Base-by-base conservation (phyloP, 2,797 vertebrate species). In the Scolopax rusticola region DNA sequence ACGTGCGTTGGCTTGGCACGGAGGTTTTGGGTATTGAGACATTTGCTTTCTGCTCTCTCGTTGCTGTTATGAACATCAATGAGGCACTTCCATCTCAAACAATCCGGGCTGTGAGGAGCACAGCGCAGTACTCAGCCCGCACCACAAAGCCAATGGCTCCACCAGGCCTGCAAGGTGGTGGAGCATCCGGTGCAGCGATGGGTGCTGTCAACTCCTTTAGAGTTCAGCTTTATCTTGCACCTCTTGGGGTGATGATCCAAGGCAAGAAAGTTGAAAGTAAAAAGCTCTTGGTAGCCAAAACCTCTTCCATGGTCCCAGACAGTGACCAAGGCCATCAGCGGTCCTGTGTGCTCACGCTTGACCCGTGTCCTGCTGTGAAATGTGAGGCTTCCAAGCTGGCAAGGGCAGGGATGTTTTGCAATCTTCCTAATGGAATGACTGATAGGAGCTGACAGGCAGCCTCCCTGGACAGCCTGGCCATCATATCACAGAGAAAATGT, bases 391-490 rank as follows among this genome's bases (percentile, higher is more conserved):
- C 90, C 75, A 38, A 54, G 73, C 77, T 92, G 87, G 92, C 78
- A 91, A 3, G 8, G 1, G 71, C 70, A 56, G 59, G 53, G 84
- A 67, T 73, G 82, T 41, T 95, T 51, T 85, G 59, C 73, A 70
- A 40, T 80, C 67, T 41, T 87, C 87, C 86, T 88, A 3, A 56
- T 68, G 92, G 69, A 78, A 63, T 93, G 93, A 96, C 82, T 93
- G 93, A 95, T 93, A 60, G 79, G 84, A 95, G 84, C 67, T 95
- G 94, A 95, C 93, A 94, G 79, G 76, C 63, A 87, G 84, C 43
- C 76, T 87, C 94, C 54, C 90, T 63, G 77, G 84, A 86, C 75
- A 80, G 57, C 65, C 85, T 79, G 71, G 88, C 78, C 68, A 80
- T 77, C 56, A 4, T 51, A 84, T 90, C 88, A 38, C 80, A 54